A percentile compares a stretch with the other conserved stretches of the same genome.
phyloP scores from a whole-genome alignment of 2,888 invertebrate species.

The Zygaena filipendulae region DNA sequence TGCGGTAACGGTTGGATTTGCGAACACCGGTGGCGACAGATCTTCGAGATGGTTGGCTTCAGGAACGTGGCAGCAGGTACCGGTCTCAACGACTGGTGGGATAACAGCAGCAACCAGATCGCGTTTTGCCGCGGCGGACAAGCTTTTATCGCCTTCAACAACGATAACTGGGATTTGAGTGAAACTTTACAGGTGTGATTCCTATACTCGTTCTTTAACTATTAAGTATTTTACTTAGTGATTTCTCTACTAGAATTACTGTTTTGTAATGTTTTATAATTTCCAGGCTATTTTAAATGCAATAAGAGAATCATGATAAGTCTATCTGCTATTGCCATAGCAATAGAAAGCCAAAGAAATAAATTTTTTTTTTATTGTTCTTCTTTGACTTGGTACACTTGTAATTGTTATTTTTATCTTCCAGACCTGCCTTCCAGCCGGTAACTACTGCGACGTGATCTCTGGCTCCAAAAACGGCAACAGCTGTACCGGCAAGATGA shows the following conservation, averaged over 20 bases:
- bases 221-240: too few relatives aligned
- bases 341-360: too few relatives aligned
- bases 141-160: slow-evolving; percentile 72
- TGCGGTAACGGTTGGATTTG: slow-evolving; percentile 80
- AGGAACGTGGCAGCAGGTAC: slow-evolving; percentile 72
- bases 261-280: too few relatives aligned
- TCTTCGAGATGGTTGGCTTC: slow-evolving; percentile 78
- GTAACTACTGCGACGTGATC: slow-evolving; percentile 83
- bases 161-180: slow-evolving; percentile 56
- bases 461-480: slow-evolving; percentile 65
- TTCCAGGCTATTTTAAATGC: too few relatives aligned
- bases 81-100: slow-evolving; percentile 75
- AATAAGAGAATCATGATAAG: too few relatives aligned
- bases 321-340: too few relatives aligned
- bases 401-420: too few relatives aligned
- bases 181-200: slow-evolving; percentile 59
- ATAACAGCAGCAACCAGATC: slow-evolving; percentile 79
- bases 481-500: slow-evolving; percentile 72
- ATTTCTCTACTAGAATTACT: too few relatives aligned
- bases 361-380: too few relatives aligned
- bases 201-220: too few relatives aligned
- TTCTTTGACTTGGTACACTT: too few relatives aligned
- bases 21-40: slow-evolving; percentile 82
- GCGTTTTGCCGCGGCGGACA: slow-evolving; percentile 72
- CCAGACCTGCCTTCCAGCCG: slow-evolving; percentile 74